These are phyloP conservation scores for Allolobophora icterica DNA, from an alignment of 2,888 invertebrate genomes.

Conservation along the genomic window DNA sequence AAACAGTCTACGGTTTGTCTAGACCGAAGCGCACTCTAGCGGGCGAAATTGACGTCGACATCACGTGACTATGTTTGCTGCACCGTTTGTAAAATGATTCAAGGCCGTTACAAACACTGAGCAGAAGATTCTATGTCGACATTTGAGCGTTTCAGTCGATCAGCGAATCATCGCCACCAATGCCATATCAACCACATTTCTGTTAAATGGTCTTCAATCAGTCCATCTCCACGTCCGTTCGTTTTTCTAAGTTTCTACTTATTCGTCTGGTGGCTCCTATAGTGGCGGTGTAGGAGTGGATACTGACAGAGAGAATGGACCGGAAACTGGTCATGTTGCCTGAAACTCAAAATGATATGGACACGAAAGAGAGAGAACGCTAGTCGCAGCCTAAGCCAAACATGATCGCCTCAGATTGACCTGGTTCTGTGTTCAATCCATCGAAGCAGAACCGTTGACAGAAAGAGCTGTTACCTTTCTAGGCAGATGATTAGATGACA, in stretches of 20 bases:
- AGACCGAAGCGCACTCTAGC: not conserved
- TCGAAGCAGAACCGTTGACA: no score
- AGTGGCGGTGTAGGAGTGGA: not conserved
- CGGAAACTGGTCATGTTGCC: not conserved
- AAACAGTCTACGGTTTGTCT: not conserved
- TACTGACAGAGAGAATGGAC: not conserved
- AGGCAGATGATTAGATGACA: no score
- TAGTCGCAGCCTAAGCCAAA: no score
- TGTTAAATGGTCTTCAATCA: not conserved
- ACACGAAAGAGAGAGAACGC: no score
- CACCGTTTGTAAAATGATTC: not conserved
- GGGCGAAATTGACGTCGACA: not conserved
- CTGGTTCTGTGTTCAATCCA: no score
- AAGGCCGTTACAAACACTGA: not conserved
- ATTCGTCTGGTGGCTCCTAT: not conserved
- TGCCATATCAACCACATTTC: not conserved
- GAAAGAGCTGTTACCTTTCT: no score
- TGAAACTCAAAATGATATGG: no score
- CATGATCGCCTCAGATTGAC: no score
- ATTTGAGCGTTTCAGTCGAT: not conserved
- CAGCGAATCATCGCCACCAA: not conserved
- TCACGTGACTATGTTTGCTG: not conserved
- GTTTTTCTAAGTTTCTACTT: not conserved
- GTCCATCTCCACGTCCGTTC: no score
- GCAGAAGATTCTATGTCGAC: not conserved